A percentile compares a stretch with the other conserved stretches of the same genome.
Conservation (phyloP, 2,888 invertebrate species). For the Carpatolechia fugitivella region DNA sequence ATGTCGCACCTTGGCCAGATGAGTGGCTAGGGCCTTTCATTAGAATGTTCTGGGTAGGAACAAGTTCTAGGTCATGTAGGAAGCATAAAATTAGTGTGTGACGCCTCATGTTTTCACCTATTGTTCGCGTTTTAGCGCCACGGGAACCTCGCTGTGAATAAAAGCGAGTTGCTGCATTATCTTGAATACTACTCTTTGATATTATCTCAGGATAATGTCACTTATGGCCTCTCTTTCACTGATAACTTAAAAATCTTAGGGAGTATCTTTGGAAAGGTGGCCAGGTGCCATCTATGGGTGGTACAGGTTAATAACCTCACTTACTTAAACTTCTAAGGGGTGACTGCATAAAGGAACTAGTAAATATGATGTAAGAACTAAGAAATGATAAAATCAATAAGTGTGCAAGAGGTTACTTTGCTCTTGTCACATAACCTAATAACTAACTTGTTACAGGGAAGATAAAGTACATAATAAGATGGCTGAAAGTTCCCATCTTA, state of each 20-base stretch:
- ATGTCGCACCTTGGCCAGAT: slow-evolving; percentile 54
- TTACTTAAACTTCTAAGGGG: neutral
- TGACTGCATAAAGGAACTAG: neutral
- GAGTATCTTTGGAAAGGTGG: neutral
- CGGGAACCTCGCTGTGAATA: slow-evolving; percentile 48
- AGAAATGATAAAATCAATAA: slow-evolving; percentile 11
- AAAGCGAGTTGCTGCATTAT: slow-evolving; percentile 43
- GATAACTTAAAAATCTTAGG: neutral
- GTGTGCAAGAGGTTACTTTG: neutral
- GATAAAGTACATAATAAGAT: too few relatives aligned
- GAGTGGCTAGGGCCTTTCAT: slow-evolving; percentile 32
- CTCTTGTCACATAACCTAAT: neutral
- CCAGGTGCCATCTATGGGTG: neutral
- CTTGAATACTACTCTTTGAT: slow-evolving; percentile 48
- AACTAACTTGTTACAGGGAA: neutral
- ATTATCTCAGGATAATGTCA: slow-evolving; percentile 37
- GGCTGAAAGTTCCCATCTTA: too few relatives aligned
- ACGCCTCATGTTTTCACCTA: slow-evolving; percentile 61
- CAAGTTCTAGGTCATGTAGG: slow-evolving; percentile 43
- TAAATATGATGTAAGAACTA: slow-evolving; percentile 2
- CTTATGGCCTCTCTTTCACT: slow-evolving; percentile 11
- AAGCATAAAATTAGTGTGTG: slow-evolving; percentile 36
- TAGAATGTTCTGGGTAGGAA: slow-evolving; percentile 46
- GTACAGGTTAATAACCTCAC: slow-evolving; percentile 6
- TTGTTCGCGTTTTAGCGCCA: slow-evolving; percentile 57